Evolutionary conservation across 2,113 vertebrate species (phyloP).

Genomic region (Seriola aureovittata): DNA sequence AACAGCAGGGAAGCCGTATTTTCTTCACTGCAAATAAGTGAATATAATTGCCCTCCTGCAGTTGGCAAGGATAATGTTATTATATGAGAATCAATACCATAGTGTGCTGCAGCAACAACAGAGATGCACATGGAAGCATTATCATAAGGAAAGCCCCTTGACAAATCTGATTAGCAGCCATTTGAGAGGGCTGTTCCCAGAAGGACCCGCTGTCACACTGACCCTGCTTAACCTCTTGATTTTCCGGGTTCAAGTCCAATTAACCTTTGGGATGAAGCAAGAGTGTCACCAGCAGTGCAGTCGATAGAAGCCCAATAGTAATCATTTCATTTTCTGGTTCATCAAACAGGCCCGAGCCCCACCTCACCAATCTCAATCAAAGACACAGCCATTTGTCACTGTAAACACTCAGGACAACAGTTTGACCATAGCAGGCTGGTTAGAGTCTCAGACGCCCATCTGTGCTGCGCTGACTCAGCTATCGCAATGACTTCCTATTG

Average conservation of each 20-base stretch:
- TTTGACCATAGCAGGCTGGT: conserved; percentile 76
- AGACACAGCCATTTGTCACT: conserved; percentile 90
- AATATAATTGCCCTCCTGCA: conserved; percentile 72
- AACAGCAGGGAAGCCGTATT: conserved; percentile 67
- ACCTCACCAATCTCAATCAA: conserved; percentile 92
- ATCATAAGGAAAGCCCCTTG: conserved; percentile 84
- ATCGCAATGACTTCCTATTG: conserved; percentile 1
- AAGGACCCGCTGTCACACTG: conserved; percentile 92
- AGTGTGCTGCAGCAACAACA: conserved; percentile 66
- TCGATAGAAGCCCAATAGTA: conserved; percentile 92
- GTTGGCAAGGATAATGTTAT: conserved; percentile 74
- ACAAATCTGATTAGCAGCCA: conserved; percentile 93
- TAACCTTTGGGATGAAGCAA: conserved; percentile 93
- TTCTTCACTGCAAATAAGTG: conserved; percentile 61
- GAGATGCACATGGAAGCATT: conserved; percentile 78
- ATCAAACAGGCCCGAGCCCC: conserved; percentile 90
- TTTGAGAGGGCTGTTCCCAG: conserved; percentile 87
- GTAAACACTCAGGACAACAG: conserved; percentile 83
- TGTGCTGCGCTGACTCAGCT: conserved; percentile 20
- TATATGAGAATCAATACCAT: conserved; percentile 78
- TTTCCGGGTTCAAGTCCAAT: conserved; percentile 99
- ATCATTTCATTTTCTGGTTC: conserved; percentile 98
- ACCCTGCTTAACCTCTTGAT: conserved; percentile 97
- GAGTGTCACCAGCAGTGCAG: conserved; percentile 92
- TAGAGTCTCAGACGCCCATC: conserved; percentile 68